These are phyloP conservation scores for Mellivora capensis DNA, from an alignment of 2,113 vertebrate species.

Conservation along the genomic window DNA sequence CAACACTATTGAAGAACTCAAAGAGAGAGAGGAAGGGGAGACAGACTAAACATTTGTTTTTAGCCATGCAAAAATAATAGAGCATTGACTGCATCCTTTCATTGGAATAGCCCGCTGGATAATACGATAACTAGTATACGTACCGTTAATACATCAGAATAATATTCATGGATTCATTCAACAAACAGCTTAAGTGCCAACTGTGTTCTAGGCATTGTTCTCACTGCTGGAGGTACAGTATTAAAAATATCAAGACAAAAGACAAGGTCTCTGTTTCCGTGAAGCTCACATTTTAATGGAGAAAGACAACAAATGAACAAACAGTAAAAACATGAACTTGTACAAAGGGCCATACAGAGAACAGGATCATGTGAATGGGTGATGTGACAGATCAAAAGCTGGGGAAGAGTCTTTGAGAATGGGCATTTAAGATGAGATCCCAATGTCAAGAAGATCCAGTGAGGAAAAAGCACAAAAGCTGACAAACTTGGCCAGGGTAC, in stretches of 20 bases:
- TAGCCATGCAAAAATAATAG: not conserved
- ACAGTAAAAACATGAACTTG: not conserved
- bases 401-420: not conserved
- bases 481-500: not conserved
- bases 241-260: constrained; percentile 9
- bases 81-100: not conserved
- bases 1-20: not conserved
- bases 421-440: not conserved
- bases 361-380: not conserved
- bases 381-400: not conserved
- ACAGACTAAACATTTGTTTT: not conserved
- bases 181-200: not conserved
- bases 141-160: not conserved
- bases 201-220: not conserved
- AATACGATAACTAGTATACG: not conserved
- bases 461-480: not conserved
- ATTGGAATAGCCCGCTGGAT: not conserved
- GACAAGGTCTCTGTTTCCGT: not conserved
- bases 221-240: not conserved
- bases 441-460: not conserved
- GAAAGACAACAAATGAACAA: not conserved
- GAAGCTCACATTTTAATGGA: not conserved
- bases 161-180: not conserved
- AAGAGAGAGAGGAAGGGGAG: not conserved
- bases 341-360: not conserved